phyloP scores from a whole-genome alignment of 1,140 invertebrate species.

The Cheumatopsyche charites region DNA sequence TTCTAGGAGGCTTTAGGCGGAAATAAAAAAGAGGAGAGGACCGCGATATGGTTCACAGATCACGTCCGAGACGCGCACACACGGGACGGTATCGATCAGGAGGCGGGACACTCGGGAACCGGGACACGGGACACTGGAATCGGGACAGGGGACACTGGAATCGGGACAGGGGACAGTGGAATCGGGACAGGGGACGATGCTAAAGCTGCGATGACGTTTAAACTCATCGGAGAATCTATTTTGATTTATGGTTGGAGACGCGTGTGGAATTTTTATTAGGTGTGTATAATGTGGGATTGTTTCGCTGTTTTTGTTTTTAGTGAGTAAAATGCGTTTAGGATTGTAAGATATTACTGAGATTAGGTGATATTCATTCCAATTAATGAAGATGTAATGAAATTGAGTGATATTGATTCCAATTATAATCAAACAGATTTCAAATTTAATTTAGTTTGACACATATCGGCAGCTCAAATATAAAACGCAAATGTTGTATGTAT shows the following conservation, averaged over 20 bases:
- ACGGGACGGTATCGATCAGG: conserved; percentile 22
- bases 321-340: too few relatives aligned
- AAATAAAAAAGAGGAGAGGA: background rate
- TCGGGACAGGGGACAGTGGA: background rate
- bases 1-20: background rate
- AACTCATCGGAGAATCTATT: conserved; percentile 4
- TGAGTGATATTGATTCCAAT: too few relatives aligned
- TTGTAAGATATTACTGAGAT: too few relatives aligned
- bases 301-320: too few relatives aligned
- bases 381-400: too few relatives aligned
- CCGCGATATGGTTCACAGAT: conserved; percentile 33
- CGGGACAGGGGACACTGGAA: background rate
- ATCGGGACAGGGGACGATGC: background rate
- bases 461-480: too few relatives aligned
- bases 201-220: conserved; percentile 10
- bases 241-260: background rate
- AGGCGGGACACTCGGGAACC: background rate
- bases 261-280: too few relatives aligned
- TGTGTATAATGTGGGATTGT: too few relatives aligned
- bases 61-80: conserved; percentile 17
- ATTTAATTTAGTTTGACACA: too few relatives aligned
- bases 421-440: too few relatives aligned
- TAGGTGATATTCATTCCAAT: too few relatives aligned
- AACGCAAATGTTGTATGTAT: too few relatives aligned
- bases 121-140: background rate